Evolutionary conservation across 2,888 invertebrate species (phyloP).

Genomic region (Stenodema calcarata): DNA sequence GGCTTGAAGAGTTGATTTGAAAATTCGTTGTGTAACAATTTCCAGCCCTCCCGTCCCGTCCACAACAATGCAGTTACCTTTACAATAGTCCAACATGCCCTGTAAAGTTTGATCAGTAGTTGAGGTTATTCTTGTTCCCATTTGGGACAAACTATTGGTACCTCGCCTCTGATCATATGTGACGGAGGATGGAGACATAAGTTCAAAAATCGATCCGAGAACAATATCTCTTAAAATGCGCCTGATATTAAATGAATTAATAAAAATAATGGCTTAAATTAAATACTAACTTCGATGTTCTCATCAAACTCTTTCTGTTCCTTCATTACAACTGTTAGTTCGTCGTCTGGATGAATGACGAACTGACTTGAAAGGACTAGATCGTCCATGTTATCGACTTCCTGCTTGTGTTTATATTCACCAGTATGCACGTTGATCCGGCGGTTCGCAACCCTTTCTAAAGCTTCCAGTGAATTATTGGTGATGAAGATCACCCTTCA

Average conservation of each 20-base stretch:
- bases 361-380: constrained; percentile 32
- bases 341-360: constrained; percentile 53
- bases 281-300: constrained; percentile 33
- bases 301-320: constrained; percentile 39
- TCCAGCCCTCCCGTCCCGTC: constrained; percentile 50
- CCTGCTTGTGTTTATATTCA: constrained; percentile 34
- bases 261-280: too few species aligned
- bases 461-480: constrained; percentile 61
- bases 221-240: too few species aligned
- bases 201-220: too few species aligned
- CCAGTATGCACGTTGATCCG: constrained; percentile 65
- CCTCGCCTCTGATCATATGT: too few species aligned
- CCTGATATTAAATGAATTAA: too few species aligned
- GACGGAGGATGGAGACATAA: too few species aligned
- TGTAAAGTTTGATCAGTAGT: background rate
- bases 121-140: too few species aligned
- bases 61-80: constrained; percentile 50
- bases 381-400: constrained; percentile 25
- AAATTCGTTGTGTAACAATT: constrained; percentile 20
- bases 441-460: constrained; percentile 61
- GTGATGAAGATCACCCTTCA: constrained; percentile 66
- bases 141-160: too few species aligned
- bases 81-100: constrained; percentile 54
- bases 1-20: constrained; percentile 28
- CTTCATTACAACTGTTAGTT: constrained; percentile 11